Evolutionary conservation across 2,797 vertebrate genomes (phyloP), one percentile per base, ranked within the genome.

Genomic region (Protosalanx chinensis): DNA sequence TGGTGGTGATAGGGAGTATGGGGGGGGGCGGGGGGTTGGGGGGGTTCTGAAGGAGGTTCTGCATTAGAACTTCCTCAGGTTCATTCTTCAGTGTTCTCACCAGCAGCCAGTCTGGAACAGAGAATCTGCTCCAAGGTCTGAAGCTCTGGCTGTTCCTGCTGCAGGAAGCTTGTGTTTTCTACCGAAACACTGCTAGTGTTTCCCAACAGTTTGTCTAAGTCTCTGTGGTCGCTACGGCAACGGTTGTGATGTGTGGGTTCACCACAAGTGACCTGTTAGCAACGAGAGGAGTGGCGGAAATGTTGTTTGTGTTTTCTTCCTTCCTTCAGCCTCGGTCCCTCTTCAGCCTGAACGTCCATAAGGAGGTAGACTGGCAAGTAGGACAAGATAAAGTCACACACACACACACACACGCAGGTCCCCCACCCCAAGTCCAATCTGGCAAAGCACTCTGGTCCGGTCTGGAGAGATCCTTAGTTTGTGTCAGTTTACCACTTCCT

Each of bases 401-500:
- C 67, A 51, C n/a, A 56, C 51, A 57, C 33, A 32, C 18, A 62
- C 20, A 66, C 64, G 32, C 7, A 37, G 64, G 71, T n/a, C 64
- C 60, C 58, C 30, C 65, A 64, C 53, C 51, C 62, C 33, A 53
- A n/a, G 16, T 16, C 35, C 23, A 33, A 62, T 81, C 80, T 87
- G 83, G 66, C 72, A 76, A 87, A 80, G 49, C 59, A 58, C 73
- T 80, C 77, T 76, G 49, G 76, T 12, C 49, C 51, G 27, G 72
- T 75, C 81, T 81, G 80, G 77, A 80, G 66, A 72, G 80, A 75
- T 71, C 72, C 72, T 82, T 65, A 79, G 73, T 70, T 27, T 63
- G 65, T 76, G 72, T 66, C 72, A 74, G 70, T 80, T 70, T 72
- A 71, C 72, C 51, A 27, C 79, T 84, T 82, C 77, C 80, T 80